A percentile compares a stretch with the other conserved stretches of the same genome.
Conservation (phyloP, 2,113 vertebrate species). For the Halichoeres trimaculatus region DNA sequence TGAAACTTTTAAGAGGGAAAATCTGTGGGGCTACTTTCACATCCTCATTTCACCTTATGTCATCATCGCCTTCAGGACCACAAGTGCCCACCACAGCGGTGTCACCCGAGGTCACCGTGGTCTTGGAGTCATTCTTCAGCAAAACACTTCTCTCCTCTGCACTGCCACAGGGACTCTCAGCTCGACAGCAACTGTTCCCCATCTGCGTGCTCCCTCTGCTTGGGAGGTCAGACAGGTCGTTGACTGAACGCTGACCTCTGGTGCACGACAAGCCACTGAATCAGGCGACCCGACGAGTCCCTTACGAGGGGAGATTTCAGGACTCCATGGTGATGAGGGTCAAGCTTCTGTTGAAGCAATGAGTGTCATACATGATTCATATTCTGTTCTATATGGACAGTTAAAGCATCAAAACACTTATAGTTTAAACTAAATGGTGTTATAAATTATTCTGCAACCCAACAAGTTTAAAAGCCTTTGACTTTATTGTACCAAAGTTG, state of each 20-base stretch:
- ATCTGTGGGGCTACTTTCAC: too few relatives aligned
- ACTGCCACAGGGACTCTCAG: constrained; percentile 59
- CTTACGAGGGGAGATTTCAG: constrained; percentile 39
- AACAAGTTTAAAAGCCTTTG: background rate
- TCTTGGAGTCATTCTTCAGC: constrained; percentile 61
- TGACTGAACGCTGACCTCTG: constrained; percentile 29
- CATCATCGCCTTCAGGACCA: constrained; percentile 31
- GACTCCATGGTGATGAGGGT: constrained; percentile 52
- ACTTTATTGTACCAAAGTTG: background rate
- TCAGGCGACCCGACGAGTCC: constrained; percentile 45
- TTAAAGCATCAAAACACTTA: background rate
- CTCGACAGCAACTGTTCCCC: constrained; percentile 78
- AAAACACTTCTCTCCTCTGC: constrained; percentile 76
- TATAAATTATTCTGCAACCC: background rate
- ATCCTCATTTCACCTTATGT: constrained; percentile 54
- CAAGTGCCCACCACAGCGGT: constrained; percentile 15
- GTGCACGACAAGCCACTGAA: constrained; percentile 8
- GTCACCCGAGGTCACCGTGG: constrained; percentile 17
- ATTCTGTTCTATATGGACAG: too few relatives aligned
- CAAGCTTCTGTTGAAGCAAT: constrained; percentile 24
- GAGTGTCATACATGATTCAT: background rate
- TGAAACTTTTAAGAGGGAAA: too few relatives aligned
- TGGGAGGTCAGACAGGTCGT: constrained; percentile 27
- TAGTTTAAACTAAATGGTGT: background rate
- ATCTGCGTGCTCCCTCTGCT: constrained; percentile 67